Evolutionary conservation across 2,888 invertebrate species (phyloP).

Genomic region (Tipula unca): DNA sequence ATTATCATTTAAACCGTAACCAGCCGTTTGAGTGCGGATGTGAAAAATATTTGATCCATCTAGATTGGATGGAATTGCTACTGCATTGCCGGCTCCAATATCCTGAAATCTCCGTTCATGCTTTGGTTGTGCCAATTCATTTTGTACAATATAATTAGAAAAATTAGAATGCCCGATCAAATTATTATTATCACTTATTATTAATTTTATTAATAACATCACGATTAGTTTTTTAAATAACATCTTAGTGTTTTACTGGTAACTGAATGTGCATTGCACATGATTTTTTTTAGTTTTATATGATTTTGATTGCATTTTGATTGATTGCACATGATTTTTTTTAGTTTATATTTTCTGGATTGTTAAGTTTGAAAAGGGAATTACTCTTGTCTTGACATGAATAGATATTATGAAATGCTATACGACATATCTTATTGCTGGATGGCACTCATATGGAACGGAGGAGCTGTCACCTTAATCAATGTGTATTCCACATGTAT

Average conservation of each 20-base stretch:
- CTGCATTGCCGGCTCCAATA: neutral
- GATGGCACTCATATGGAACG: neutral
- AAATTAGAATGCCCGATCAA: neutral
- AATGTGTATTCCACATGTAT: neutral
- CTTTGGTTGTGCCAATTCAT: neutral
- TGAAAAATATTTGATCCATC: neutral
- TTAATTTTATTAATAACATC: neutral
- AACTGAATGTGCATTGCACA: neutral
- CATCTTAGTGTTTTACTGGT: neutral
- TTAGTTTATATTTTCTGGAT: neutral
- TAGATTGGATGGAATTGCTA: neutral
- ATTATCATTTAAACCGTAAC: neutral
- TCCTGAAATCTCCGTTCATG: neutral
- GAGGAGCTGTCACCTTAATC: neutral
- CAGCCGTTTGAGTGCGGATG: neutral
- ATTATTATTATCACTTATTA: neutral
- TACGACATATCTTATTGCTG: neutral
- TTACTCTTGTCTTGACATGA: neutral
- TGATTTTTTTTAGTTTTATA: neutral
- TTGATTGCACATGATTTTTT: neutral
- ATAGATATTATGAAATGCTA: neutral
- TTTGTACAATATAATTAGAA: neutral
- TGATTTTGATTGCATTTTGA: no score
- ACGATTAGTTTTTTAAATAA: neutral
- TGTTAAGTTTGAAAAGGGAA: neutral